A percentile compares a stretch with the other conserved stretches of the same genome.
Conservation (phyloP, 2,888 invertebrate species). For the Hirtodrosophila histrioides region DNA sequence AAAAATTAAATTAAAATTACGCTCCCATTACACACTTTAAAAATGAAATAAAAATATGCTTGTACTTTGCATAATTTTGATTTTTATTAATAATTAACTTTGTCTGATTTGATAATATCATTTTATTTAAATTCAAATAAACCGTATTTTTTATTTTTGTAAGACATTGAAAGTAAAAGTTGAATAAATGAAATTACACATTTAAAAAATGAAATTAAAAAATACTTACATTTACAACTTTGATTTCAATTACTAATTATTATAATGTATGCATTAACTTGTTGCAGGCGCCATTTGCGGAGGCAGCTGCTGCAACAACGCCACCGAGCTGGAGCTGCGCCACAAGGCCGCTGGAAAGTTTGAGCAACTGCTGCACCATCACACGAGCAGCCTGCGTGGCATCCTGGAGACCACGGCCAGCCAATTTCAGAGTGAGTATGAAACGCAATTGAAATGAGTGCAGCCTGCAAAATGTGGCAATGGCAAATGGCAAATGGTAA, state of each 20-base stretch:
- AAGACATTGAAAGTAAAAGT: too few species aligned
- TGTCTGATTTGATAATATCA: too few species aligned
- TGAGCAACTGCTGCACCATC: slow-evolving; percentile 88
- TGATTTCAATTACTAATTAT: slow-evolving; percentile 8
- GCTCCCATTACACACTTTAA: too few species aligned
- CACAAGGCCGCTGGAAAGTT: slow-evolving; percentile 85
- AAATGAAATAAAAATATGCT: too few species aligned
- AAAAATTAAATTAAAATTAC: too few species aligned
- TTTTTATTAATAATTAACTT: too few species aligned
- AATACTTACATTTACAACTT: too few species aligned
- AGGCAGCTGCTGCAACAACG: slow-evolving; percentile 83
- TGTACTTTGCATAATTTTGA: too few species aligned
- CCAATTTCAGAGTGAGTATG: slow-evolving; percentile 89
- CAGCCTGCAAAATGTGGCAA: slow-evolving; percentile 14
- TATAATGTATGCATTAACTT: background rate
- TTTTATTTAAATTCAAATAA: too few species aligned
- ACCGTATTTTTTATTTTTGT: too few species aligned
- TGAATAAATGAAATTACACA: too few species aligned
- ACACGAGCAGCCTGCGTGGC: slow-evolving; percentile 90
- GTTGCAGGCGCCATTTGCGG: slow-evolving; percentile 83
- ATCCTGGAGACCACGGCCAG: slow-evolving; percentile 90
- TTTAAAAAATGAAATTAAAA: too few species aligned
- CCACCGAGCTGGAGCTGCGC: slow-evolving; percentile 82
- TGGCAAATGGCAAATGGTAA: slow-evolving; percentile 2
- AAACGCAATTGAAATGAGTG: slow-evolving; percentile 20